phyloP scores from a whole-genome alignment of 1,140 invertebrate species.

The Meloidogyne exigua region DNA sequence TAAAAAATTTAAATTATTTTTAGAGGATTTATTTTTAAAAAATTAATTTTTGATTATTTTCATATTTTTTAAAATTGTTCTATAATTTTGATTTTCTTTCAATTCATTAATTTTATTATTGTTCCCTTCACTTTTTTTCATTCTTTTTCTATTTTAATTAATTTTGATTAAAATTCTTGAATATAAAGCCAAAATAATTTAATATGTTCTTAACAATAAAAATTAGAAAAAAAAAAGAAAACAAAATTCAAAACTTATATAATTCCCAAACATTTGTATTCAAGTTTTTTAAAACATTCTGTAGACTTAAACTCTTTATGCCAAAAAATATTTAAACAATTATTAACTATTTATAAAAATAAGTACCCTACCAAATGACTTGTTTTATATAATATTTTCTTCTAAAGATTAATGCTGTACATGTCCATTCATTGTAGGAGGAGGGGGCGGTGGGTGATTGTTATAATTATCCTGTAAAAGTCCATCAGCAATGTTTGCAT shows the following conservation, averaged over 20 bases:
- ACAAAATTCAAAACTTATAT: no score
- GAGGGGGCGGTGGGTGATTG: neutral
- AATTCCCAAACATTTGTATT: no score
- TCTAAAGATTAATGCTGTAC: neutral
- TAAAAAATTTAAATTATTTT: neutral
- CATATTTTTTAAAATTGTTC: no score
- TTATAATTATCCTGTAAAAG: neutral
- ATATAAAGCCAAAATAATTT: no score
- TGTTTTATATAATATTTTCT: neutral
- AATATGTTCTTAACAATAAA: no score
- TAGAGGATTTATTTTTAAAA: neutral
- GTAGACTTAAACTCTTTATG: neutral
- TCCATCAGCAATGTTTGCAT: neutral
- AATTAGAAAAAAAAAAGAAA: no score
- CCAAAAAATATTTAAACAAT: neutral
- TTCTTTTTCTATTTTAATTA: no score
- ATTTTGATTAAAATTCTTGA: no score
- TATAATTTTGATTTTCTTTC: neutral
- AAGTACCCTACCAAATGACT: neutral
- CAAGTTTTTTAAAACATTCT: no score
- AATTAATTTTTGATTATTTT: neutral
- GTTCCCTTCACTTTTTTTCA: no score
- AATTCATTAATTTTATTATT: neutral
- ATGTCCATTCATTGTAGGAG: conserved; percentile 18
- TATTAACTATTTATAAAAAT: neutral